These are phyloP conservation scores for Drosophila oshimai DNA, from an alignment of 1,140 invertebrate species.

Conservation along the genomic window DNA sequence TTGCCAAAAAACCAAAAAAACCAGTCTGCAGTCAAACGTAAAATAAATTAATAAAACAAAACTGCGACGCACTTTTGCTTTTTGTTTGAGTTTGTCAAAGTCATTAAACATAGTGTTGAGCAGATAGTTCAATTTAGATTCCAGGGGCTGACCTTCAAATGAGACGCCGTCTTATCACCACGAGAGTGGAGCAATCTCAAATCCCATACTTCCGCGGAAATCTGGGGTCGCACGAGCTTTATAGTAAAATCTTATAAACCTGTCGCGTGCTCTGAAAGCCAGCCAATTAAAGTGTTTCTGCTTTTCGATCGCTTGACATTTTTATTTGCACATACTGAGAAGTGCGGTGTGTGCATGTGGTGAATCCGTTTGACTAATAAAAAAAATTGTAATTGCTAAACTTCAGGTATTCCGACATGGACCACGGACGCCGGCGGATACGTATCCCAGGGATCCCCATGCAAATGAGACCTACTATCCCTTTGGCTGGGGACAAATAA, in stretches of 20 bases:
- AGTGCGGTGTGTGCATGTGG: not conserved
- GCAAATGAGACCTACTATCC: conserved; percentile 87
- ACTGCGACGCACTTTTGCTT: conserved; percentile 61
- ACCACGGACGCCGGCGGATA: conserved; percentile 89
- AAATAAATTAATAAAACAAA: conserved; percentile 35
- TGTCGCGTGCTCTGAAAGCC: not conserved
- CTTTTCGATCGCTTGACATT: not conserved
- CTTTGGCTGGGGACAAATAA: conserved; percentile 91
- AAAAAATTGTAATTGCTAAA: conserved; percentile 44
- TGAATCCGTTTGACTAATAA: conserved; percentile 37
- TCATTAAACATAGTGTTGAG: not conserved
- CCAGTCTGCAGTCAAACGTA: conserved; percentile 21
- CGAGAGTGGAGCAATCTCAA: conserved; percentile 1
- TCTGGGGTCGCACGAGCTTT: conserved; percentile 15
- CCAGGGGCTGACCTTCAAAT: conserved; percentile 43
- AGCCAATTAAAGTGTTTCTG: conserved; percentile 21
- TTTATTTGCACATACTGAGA: not conserved
- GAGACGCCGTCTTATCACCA: conserved; percentile 18
- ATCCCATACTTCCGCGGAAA: conserved; percentile 13
- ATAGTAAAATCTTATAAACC: not conserved
- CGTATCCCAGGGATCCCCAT: conserved; percentile 91
- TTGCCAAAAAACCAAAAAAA: conserved; percentile 54
- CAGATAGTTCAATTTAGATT: conserved; percentile 7
- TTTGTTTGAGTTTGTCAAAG: conserved; percentile 23
- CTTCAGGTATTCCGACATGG: conserved; percentile 90